A percentile compares a stretch with the other conserved stretches of the same genome.
phyloP scores from a whole-genome alignment of 2,113 vertebrate genomes.

The Clarias gariepinus region DNA sequence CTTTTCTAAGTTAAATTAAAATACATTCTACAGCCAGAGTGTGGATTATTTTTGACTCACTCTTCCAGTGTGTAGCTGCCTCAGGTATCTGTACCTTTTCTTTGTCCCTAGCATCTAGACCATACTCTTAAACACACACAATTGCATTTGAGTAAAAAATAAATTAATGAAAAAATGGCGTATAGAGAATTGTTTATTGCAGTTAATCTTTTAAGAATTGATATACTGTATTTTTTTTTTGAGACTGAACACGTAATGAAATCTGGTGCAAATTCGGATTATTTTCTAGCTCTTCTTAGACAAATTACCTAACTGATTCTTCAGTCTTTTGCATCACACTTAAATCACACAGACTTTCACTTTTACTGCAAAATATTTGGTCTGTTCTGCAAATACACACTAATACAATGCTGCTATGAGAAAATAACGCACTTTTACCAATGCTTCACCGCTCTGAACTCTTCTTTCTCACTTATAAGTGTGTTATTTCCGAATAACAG shows the following conservation, averaged over 20 bases:
- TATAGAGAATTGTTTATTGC: too few relatives aligned
- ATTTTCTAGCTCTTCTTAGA: neutral
- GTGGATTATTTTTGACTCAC: too few relatives aligned
- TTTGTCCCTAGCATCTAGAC: too few relatives aligned
- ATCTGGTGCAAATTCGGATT: neutral
- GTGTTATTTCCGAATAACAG: neutral
- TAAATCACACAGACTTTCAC: neutral
- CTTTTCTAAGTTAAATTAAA: too few relatives aligned
- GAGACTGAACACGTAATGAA: neutral
- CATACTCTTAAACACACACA: too few relatives aligned
- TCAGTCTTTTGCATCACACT: neutral
- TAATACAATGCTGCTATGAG: neutral
- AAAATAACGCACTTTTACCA: neutral
- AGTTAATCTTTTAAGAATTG: too few relatives aligned
- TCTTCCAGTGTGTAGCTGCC: too few relatives aligned
- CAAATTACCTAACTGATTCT: neutral
- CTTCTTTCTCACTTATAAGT: neutral
- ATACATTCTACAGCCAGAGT: too few relatives aligned
- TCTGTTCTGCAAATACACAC: neutral
- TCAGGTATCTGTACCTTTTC: too few relatives aligned
- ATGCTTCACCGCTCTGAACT: neutral
- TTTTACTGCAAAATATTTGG: neutral
- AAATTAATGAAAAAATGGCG: too few relatives aligned
- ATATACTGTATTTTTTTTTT: neutral
- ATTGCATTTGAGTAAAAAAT: too few relatives aligned